Evolutionary conservation across 2,113 vertebrate genomes (phyloP).

Genomic region (Alaudala cheleensis): DNA sequence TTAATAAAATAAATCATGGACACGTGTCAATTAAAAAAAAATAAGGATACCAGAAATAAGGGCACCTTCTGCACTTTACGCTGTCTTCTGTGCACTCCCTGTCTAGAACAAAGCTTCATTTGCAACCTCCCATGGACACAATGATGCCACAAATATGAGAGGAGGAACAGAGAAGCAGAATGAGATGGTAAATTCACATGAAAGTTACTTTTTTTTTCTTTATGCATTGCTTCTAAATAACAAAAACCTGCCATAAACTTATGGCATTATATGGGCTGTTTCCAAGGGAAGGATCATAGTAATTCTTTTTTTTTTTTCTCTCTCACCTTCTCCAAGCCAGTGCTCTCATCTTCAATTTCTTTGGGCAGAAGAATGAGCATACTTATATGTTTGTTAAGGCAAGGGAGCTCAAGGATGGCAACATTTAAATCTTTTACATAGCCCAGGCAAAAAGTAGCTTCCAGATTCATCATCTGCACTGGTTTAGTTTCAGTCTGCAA

Average conservation of each 20-base stretch:
- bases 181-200: neutral
- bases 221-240: neutral
- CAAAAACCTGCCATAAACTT: neutral
- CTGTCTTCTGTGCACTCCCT: neutral
- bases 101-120: neutral
- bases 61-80: neutral
- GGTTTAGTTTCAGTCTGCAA: slow-evolving; percentile 82
- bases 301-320: neutral
- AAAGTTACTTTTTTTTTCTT: neutral
- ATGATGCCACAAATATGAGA: neutral
- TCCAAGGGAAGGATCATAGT: neutral
- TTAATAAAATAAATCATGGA: neutral
- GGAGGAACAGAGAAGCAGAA: neutral
- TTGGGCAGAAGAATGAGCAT: slow-evolving; percentile 91
- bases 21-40: neutral
- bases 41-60: neutral
- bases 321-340: slow-evolving; percentile 88
- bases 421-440: slow-evolving; percentile 75
- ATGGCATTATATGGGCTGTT: neutral
- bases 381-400: slow-evolving; percentile 88
- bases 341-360: slow-evolving; percentile 79
- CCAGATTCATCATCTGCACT: slow-evolving; percentile 88
- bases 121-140: neutral
- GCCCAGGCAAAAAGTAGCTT: slow-evolving; percentile 75
- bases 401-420: slow-evolving; percentile 89